Conservation (phyloP, 2,888 invertebrate species). For the Chamaedrilus cognettii region DNA sequence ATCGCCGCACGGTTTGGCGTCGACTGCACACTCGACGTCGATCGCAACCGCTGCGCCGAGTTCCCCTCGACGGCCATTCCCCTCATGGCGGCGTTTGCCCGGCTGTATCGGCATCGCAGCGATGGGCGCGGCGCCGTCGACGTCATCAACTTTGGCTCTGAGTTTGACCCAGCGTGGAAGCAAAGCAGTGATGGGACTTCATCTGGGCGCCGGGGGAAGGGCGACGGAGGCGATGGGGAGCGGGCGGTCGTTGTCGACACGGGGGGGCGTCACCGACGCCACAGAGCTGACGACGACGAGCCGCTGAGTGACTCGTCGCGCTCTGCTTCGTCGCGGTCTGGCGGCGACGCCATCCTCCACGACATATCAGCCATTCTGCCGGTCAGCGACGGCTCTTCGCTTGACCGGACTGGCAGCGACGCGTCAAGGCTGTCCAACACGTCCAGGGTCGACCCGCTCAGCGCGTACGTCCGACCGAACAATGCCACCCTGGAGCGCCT, state of each 20-base stretch:
- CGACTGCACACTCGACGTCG: slow-evolving; percentile 9
- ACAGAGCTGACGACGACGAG: not conserved
- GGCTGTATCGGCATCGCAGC: not conserved
- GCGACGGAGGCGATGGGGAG: not conserved
- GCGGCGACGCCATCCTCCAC: no score
- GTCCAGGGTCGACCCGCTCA: not conserved
- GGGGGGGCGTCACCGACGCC: not conserved
- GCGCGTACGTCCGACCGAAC: not conserved
- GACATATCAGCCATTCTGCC: slow-evolving; percentile 1
- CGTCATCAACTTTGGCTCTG: not conserved
- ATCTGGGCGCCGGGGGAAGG: not conserved
- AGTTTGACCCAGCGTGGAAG: not conserved
- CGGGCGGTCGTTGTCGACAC: not conserved
- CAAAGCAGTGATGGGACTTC: not conserved
- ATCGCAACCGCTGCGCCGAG: slow-evolving; percentile 7
- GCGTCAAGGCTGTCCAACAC: not conserved
- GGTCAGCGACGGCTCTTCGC: not conserved
- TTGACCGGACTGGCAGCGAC: not conserved
- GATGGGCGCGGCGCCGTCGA: not conserved
- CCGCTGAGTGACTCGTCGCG: not conserved
- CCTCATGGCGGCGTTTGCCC: not conserved
- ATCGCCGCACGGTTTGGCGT: slow-evolving; percentile 14
- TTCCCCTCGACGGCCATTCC: not conserved
- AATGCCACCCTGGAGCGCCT: slow-evolving; percentile 3
- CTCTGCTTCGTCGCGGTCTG: no score